Evolutionary conservation across 2,888 invertebrate genomes (phyloP), one percentile per base, ranked within the genome.

Genomic region (Muscina levida): DNA sequence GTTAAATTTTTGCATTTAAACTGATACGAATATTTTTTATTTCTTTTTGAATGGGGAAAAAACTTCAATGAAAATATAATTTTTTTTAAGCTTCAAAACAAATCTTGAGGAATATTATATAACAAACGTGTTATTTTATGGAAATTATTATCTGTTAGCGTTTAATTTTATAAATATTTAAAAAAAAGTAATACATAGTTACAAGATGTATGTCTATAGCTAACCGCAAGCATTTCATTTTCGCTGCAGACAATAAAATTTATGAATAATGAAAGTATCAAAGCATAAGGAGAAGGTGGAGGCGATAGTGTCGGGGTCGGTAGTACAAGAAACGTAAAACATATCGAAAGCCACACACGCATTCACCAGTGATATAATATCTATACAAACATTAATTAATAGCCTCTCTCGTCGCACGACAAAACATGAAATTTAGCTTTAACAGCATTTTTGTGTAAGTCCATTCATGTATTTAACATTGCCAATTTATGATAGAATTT

Each of bases 361-460:
- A 71, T 70, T 46, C 59, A 59, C 17, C 39, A 19, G 71, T 76
- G 71, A 71, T 71, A 76, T 76, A 76, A 76, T 71, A 65, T 51
- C 13, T n/a, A 31, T n/a, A 31, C 8, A 5, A 31, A 31, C 8
- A 31, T 5, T 31, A 10, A 73, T 15, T 42, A 51, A 65, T 42
- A 6, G 17, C 10, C 42, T 11, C 19, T 19, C n/a, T n/a, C n/a
- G n/a, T n/a, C 1, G 42, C 62, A 42, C n/a, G 62, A 13, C 39
- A 59, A 22, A 57, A n/a, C 37, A 17, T 39, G 62, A n/a, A 19
- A 37, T 2, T 19, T 3, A 2, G 51, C 51, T 19, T 17, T 51
- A 51, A 6, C 51, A 51, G 6, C 19, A 31, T 3, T 31, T 3
- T 31, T 31, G 8, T 8, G 31, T 5, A 31, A 31, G 31, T 31